Conservation (phyloP, 2,888 invertebrate species). For the Pammene fasciana region DNA sequence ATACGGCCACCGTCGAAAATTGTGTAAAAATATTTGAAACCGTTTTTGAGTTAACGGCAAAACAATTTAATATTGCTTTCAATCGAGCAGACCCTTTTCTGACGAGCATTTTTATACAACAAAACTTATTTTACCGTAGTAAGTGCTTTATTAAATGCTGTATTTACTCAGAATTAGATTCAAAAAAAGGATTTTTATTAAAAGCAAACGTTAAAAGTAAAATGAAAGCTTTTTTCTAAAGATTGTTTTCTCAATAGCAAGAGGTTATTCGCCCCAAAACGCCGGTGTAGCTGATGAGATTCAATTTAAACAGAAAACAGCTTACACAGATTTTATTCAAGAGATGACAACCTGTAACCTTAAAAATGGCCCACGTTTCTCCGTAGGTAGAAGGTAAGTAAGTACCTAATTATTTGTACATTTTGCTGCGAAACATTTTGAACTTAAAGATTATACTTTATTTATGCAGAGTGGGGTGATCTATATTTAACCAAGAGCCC, state of each 20-base stretch:
- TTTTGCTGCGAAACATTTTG: neutral
- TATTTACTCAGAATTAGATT: neutral
- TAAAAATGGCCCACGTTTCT: neutral
- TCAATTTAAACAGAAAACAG: neutral
- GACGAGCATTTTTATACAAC: neutral
- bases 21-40: no score
- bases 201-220: neutral
- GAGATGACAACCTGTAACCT: neutral
- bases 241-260: neutral
- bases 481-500: no score
- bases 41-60: no score
- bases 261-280: constrained; percentile 1
- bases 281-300: constrained; percentile 2
- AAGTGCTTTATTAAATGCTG: neutral
- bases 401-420: no score
- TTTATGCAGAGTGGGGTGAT: neutral
- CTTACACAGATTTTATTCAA: neutral
- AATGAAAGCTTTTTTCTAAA: constrained; percentile 9
- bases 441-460: neutral
- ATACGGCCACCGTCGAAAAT: no score
- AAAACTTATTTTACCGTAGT: neutral
- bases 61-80: no score
- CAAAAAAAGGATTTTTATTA: neutral
- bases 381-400: no score
- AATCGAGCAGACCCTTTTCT: neutral